Percentiles rank a stretch among this genome's conserved stretches.
These are phyloP conservation scores for Cyrtonyx montezumae DNA, from an alignment of 2,113 vertebrate species.

Conservation along the genomic window DNA sequence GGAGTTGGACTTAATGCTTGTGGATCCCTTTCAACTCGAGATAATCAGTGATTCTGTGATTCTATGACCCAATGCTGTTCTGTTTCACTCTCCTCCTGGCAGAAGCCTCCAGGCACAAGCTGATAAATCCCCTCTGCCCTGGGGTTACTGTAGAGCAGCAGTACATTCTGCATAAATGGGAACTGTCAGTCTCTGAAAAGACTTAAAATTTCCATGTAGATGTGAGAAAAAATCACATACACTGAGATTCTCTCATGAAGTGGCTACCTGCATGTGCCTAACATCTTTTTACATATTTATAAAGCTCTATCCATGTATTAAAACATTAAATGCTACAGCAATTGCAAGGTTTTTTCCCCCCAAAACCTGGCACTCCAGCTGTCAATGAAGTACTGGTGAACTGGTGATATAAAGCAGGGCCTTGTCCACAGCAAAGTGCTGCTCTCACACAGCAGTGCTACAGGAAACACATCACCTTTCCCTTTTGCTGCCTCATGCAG, in stretches of 20 bases:
- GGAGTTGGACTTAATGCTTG: too few species aligned
- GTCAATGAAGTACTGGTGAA: background rate
- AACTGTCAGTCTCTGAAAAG: fast-evolving
- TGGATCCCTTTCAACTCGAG: too few species aligned
- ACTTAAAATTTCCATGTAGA: background rate
- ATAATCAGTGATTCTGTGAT: too few species aligned
- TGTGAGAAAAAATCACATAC: background rate
- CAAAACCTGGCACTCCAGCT: background rate
- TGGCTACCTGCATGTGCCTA: background rate
- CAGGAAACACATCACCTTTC: background rate
- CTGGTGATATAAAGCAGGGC: background rate
- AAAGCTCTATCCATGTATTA: background rate
- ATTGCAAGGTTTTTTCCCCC: background rate
- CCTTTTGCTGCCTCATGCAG: background rate
- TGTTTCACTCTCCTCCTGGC: background rate
- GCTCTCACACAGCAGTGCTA: background rate
- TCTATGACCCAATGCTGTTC: background rate
- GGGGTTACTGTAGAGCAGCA: background rate
- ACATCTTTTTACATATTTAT: background rate
- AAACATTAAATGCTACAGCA: background rate
- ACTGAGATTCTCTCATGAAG: background rate
- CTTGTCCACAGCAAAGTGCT: background rate
- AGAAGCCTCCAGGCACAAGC: background rate
- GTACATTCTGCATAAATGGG: fast-evolving
- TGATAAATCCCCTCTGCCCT: background rate